A percentile compares a stretch with the other conserved stretches of the same genome.
Conservation (phyloP, 35 echinoderm and acorn worm species). For the Heliocidaris tuberculata region DNA sequence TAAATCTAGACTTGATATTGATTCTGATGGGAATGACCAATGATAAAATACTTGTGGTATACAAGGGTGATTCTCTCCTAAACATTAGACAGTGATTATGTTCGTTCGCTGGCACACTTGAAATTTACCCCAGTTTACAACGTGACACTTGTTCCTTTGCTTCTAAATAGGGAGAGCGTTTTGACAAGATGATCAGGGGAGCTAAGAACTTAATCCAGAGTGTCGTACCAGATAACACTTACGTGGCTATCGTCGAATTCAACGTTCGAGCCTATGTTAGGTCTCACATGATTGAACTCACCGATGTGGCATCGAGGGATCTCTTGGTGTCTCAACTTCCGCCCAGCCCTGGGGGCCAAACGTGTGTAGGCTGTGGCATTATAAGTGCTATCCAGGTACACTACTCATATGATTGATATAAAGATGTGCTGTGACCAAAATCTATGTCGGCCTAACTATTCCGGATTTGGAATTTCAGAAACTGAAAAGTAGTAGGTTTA, state of each 20-base stretch:
- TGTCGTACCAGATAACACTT: background rate
- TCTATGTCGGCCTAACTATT: no score
- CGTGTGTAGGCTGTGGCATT: background rate
- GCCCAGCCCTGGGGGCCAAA: background rate
- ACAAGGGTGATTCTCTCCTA: no score
- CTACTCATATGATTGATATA: background rate
- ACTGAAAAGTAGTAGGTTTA: no score
- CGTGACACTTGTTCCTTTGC: no score
- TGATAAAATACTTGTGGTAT: no score
- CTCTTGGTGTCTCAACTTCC: background rate
- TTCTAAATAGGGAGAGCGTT: background rate
- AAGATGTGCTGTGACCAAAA: no score
- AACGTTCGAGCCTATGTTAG: background rate
- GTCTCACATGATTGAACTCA: background rate
- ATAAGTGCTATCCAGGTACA: background rate
- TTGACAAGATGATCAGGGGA: background rate
- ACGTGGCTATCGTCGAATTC: background rate
- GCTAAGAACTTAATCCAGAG: background rate
- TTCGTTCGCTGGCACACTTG: no score
- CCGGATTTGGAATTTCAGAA: no score
- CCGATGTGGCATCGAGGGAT: background rate
- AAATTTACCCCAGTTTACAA: no score
- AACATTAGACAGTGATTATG: no score
- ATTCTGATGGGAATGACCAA: no score
- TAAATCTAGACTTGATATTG: no score